phyloP scores from a whole-genome alignment of 1,140 invertebrate genomes.

The Monomorium pharaonis region DNA sequence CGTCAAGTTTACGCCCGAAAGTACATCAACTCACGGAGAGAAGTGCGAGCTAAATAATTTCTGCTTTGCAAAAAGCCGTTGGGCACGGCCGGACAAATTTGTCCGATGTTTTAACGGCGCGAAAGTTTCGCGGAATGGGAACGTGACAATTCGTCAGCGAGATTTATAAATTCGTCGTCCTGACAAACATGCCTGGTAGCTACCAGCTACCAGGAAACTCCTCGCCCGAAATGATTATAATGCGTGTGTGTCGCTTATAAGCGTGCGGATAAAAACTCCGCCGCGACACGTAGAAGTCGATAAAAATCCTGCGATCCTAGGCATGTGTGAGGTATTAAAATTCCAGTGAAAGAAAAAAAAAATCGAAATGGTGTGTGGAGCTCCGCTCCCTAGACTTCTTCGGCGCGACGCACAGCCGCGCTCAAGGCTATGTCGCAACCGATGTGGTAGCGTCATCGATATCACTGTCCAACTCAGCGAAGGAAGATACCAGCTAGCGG shows the following conservation, averaged over 20 bases:
- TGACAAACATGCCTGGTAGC: not conserved
- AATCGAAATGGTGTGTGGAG: not conserved
- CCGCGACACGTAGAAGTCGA: not conserved
- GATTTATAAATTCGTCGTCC: conserved; percentile 46
- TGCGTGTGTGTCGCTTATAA: conserved; percentile 17
- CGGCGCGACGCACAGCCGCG: not conserved
- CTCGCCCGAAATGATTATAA: conserved; percentile 25
- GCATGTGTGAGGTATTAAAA: conserved; percentile 12
- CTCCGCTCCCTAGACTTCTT: conserved; percentile 7
- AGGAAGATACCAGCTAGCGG: conserved; percentile 45
- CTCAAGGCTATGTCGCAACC: conserved; percentile 50
- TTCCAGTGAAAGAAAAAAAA: conserved; percentile 20
- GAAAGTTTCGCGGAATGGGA: conserved; percentile 29
- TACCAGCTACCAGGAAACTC: not conserved
- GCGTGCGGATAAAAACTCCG: not conserved
- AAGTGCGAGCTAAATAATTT: conserved; percentile 33
- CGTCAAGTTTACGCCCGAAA: conserved; percentile 36
- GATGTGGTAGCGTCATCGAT: conserved; percentile 39
- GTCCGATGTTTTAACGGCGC: conserved; percentile 13
- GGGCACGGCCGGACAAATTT: conserved; percentile 21
- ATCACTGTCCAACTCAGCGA: conserved; percentile 45
- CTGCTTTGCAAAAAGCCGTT: conserved; percentile 21
- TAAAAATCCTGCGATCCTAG: not conserved
- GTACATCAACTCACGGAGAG: not conserved
- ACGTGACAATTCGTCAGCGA: conserved; percentile 49